A percentile compares a stretch with the other conserved stretches of the same genome.
Conservation (phyloP, 2,888 invertebrate species). For the Epistrophe grossulariae region DNA sequence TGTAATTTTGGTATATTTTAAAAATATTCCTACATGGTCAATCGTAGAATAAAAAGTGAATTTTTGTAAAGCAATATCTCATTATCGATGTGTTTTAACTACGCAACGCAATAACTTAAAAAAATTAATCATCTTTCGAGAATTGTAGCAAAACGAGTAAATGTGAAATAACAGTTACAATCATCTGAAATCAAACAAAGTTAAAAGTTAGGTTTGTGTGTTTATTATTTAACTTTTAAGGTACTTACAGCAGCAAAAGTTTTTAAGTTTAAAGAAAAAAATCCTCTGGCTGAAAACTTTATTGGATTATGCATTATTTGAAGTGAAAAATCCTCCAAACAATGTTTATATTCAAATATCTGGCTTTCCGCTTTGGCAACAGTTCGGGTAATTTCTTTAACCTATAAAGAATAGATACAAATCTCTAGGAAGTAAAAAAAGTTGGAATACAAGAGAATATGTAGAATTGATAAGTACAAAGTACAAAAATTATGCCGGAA, state of each 20-base stretch:
- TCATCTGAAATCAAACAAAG: constrained; percentile 28
- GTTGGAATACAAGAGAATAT: no score
- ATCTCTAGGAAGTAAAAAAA: background rate
- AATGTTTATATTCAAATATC: background rate
- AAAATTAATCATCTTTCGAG: background rate
- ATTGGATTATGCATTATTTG: constrained; percentile 60
- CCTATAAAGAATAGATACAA: constrained; percentile 19
- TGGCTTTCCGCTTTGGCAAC: constrained; percentile 2
- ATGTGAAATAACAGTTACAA: constrained; percentile 32
- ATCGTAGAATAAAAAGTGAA: no score
- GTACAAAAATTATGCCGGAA: no score
- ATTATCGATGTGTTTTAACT: no score
- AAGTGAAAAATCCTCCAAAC: constrained; percentile 46
- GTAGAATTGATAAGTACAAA: no score
- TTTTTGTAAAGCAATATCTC: no score
- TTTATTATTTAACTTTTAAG: no score
- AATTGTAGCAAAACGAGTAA: constrained; percentile 56
- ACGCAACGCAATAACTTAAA: background rate
- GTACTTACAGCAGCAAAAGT: constrained; percentile 33
- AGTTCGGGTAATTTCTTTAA: constrained; percentile 15
- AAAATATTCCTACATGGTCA: no score
- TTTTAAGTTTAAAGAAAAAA: constrained; percentile 46
- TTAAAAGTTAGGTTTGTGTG: no score
- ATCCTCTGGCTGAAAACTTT: constrained; percentile 37
- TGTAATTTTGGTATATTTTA: no score